Percentiles rank a stretch among this genome's conserved stretches.
phyloP scores from a whole-genome alignment of 1,140 invertebrate genomes.

The Zaprionus africanus region DNA sequence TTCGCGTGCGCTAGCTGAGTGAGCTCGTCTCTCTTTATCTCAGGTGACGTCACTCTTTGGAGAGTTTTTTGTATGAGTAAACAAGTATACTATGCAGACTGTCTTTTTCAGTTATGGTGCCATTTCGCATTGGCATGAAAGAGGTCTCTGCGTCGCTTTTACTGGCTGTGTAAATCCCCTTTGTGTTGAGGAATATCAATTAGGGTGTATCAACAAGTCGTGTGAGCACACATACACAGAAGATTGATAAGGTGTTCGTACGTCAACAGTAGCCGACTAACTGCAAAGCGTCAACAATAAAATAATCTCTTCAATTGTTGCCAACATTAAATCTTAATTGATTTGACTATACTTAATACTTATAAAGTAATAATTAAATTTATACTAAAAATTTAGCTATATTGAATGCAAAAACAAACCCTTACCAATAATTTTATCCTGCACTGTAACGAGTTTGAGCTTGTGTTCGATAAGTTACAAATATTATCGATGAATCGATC shows the following conservation, averaged over 20 bases:
- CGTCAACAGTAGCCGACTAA: neutral
- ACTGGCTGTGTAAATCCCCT: constrained; percentile 22
- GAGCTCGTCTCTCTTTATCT: constrained; percentile 15
- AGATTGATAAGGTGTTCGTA: neutral
- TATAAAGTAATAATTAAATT: too few species aligned
- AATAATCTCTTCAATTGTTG: neutral
- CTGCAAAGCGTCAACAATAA: neutral
- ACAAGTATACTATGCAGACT: neutral
- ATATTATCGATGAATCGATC: neutral
- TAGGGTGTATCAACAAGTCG: constrained; percentile 1
- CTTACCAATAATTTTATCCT: neutral
- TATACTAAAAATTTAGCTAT: too few species aligned
- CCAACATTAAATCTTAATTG: neutral
- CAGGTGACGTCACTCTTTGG: constrained; percentile 30
- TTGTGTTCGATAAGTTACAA: neutral
- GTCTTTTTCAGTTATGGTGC: neutral
- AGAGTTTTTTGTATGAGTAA: neutral
- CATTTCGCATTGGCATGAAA: constrained; percentile 28
- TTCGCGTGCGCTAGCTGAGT: neutral
- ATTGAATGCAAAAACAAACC: too few species aligned
- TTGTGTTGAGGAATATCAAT: constrained; percentile 8
- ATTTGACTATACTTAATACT: neutral
- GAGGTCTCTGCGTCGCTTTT: neutral
- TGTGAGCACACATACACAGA: neutral
- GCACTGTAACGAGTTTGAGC: neutral